Base-by-base conservation (phyloP, 1,140 invertebrate genomes). In the Panulirus ornatus region DNA sequence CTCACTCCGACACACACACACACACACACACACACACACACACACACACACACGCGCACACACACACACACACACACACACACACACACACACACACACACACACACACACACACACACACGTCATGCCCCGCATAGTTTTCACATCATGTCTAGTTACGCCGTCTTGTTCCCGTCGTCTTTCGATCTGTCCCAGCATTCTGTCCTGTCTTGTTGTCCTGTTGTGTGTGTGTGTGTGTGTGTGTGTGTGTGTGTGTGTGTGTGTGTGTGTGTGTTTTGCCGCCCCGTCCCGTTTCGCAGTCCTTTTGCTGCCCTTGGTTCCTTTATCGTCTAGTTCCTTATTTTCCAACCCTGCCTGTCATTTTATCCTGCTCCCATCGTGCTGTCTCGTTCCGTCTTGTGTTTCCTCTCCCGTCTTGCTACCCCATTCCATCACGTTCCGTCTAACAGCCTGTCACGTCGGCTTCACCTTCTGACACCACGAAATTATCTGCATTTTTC, bases 31-130 rank as follows among this genome's bases (percentile, higher is more conserved):
- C 51, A 11, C 51, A 58, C 51, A 58, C 51, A 58, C 51, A 58
- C 51, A 58, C 51, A 58, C 51, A 58, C 51, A 58, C 51, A 58
- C 51, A 58, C 51, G 22, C 51, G 22, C 51, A 58, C 51, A 58
- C 51, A 58, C 51, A 58, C 51, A 58, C 51, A 58, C 51, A 58
- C 51, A 58, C 51, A 58, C 51, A 58, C 51, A 58, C 51, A 58
- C 51, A 58, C 51, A 58, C 51, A 58, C 51, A 58, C 51, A 58
- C 51, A 58, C 51, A 58, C 51, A 58, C 51, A 58, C 51, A 58
- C 51, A 58, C 51, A 58, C 51, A 58, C 51, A 58, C 51, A 58
- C 51, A 58, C 51, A 58, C n/a, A n/a, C n/a, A n/a, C n/a, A n/a
- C n/a, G n/a, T n/a, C n/a, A n/a, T n/a, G n/a, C n/a, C n/a, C n/a